Evolutionary conservation across 2,797 vertebrate species (phyloP), one percentile per base, ranked within the genome.

Genomic region (Paedocypris micromegethes): DNA sequence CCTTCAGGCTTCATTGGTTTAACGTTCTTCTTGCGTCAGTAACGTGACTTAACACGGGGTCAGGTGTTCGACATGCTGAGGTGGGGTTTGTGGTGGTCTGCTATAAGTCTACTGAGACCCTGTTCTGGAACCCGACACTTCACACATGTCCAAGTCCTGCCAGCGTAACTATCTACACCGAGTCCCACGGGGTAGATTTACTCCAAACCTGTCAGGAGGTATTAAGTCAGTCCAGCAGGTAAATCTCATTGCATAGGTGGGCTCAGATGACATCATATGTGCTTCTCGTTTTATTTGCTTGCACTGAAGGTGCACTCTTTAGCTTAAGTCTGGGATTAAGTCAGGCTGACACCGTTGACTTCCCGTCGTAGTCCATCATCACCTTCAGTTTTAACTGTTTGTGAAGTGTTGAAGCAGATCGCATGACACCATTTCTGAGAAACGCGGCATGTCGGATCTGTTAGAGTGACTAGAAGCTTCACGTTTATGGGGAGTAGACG

Each of bases 171-270:
- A 66, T 75, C 51, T 56, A 23, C 23, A 23, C 23, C 23, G 58
- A 47, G 61, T 64, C 71, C 61, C 55, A 2, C n/a, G 58, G 64
- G 72, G 58, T 59, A 71, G 55, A 59, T 77, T 70, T 73, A 72
- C 59, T 44, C 38, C 9, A 50, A 70, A 53, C 68, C 52, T 75
- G 71, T 75, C 75, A 72, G 52, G 57, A 4, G 50, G 49, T 52
- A 71, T 75, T 72, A 77, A 77, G 66, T 63, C 49, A 37, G 38
- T 51, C 52, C 64, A 63, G 65, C 54, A 72, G 75, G 70, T 75
- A 73, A 73, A 72, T 68, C 54, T 53, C 43, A 53, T 50, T 64
- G 53, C 7, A 43, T 43, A 64, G 7, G 47, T 65, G 44, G n/a
- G 44, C 64, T 73, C 59, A 43, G 72, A 75, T 40, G 66, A 54